These are phyloP conservation scores for Torymus auratus DNA, from an alignment of 2,888 invertebrate genomes.

Conservation along the genomic window DNA sequence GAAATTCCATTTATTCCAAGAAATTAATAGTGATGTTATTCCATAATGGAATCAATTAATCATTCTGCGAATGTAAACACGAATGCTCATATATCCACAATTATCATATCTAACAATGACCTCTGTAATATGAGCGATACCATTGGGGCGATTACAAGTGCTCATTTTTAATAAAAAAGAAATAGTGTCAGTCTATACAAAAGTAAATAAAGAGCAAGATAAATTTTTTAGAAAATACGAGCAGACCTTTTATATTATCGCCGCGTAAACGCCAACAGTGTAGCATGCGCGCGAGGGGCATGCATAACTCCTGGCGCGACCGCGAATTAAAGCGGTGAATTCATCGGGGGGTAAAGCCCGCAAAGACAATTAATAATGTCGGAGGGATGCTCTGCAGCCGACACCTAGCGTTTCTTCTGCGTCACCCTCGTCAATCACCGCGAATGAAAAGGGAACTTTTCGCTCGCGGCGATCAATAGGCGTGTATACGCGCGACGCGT, in stretches of 20 bases:
- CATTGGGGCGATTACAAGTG: no score
- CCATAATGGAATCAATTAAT: no score
- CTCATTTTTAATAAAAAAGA: no score
- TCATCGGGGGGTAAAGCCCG: constrained; percentile 35
- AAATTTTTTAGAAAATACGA: constrained; percentile 39
- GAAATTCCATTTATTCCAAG: no score
- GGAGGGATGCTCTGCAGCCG: constrained; percentile 58
- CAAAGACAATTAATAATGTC: constrained; percentile 58
- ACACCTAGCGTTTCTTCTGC: constrained; percentile 56
- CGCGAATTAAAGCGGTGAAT: constrained; percentile 55
- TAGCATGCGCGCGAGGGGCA: constrained; percentile 14
- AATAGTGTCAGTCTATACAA: not conserved
- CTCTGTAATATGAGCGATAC: no score
- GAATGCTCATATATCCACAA: no score
- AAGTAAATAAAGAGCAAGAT: not conserved
- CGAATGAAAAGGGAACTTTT: constrained; percentile 50
- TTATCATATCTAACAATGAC: no score
- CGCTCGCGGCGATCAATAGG: not conserved
- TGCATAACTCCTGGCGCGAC: constrained; percentile 48
- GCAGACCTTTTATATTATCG: constrained; percentile 44
- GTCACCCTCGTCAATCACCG: constrained; percentile 59
- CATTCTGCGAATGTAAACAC: no score
- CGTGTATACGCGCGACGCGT: no score
- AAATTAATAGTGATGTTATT: no score
- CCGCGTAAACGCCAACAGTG: constrained; percentile 18